Evolutionary conservation across 2,888 invertebrate species (phyloP), one percentile per base, ranked within the genome.

Genomic region (Pogonocherus hispidulus): DNA sequence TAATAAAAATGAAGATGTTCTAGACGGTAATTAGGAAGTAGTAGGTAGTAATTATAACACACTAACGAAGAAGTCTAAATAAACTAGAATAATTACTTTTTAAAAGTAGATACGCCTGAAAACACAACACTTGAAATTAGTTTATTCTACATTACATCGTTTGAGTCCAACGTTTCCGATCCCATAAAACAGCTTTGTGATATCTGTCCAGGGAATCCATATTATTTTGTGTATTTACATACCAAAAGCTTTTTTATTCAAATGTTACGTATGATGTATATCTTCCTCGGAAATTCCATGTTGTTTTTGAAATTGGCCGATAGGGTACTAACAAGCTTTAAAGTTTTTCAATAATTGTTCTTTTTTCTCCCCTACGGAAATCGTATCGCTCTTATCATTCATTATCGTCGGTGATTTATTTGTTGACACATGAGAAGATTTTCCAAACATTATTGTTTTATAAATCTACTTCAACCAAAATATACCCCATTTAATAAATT

Each of bases 191-290:
- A 59, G 47, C 18, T 46, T 14, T 47, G 16, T 47, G 46, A 59
- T 32, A 47, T 32, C 8, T 23, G 16, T 18, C 59, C 1, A 16
- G 59, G 59, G 59, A 59, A 19, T 59, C 18, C 59, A 59, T 35
- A 47, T 44, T 47, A 59, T 47, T 47, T 59, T 32, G 47, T 47
- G n/a, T 19, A 59, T 59, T 59, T 59, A 47, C 59, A 59, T 59
- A 20, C 18, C 44, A 59, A 59, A 59, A 46, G 47, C n/a, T 47
- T 59, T 59, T 59, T 46, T 32, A 59, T 47, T 59, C 59, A 59
- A 59, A 59, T 59, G 35, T 20, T 16, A 32, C 27, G 18, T 52
- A 32, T 52, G 52, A 52, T 32, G 52, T 27, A 52, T 32, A 41
- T 52, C 32, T 52, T 59, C 11, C 59, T 20, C 35, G 32, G 27